Base-by-base conservation (phyloP, 2,888 invertebrate species). In the Lottia gigantea region DNA sequence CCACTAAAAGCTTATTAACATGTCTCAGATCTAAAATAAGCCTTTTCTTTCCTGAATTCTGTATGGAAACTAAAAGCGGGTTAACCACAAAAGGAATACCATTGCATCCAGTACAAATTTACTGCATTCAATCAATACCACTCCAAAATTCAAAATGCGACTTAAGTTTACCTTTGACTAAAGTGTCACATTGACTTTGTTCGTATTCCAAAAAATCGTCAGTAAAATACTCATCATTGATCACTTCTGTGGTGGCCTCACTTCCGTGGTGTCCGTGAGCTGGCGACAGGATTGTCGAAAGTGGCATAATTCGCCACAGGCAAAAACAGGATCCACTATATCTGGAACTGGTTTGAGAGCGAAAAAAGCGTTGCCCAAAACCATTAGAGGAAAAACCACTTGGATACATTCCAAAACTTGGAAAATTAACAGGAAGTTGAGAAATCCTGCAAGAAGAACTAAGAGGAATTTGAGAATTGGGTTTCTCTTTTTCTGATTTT, bases 261-360 rank as follows among this genome's bases (percentile, higher is more conserved):
- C 11, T 4, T 11, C 11, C 40, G 7, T 40, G 40, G 40, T 1
- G 14, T 61, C 7, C 4, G 11, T 1, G 19, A 25, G 7, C 61
- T 23, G 19, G 61, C 6, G 70, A 49, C 74, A 74, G 55, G 67
- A 49, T n/a, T 64, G 66, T 40, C 72, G 64, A 55, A 23, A 74
- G 55, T 74, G 72, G 0, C 66, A 6, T 46, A 66, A 71, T 3
- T 66, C 68, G 12, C 74, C 72, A 40, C 70, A 72, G 12, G 70
- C 64, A 62, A 64, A n/a, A 70, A 45, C 72, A 74, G 6, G 69
- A 49, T 62, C 71, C 70, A 8, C 49, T 19, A 11, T 55, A 55
- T 55, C 19, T n/a, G 19, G n/a, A n/a, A 55, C 7, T n/a, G 19
- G n/a, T 19, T 19, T 55, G 19, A 11, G n/a, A n/a, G n/a, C 49